Evolutionary conservation across 2,888 invertebrate genomes (phyloP), one percentile per base, ranked within the genome.

Genomic region (Atethmia centrago): DNA sequence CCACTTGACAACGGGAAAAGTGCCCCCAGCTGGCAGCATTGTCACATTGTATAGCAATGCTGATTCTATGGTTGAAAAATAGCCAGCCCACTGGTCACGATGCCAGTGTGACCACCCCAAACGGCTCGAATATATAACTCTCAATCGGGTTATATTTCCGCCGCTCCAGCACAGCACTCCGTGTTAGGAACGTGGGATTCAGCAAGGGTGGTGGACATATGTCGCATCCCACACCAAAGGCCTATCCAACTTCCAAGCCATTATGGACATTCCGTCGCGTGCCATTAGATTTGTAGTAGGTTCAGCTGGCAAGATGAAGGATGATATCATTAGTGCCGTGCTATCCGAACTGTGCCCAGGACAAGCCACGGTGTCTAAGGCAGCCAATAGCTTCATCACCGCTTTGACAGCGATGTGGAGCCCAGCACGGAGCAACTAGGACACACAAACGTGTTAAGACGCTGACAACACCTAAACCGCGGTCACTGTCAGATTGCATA

Each of bases 341-440:
- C 55, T 53, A 40, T 31, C 25, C n/a, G 25, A 36, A 36, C 25
- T 65, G 62, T 21, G 8, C 31, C 53, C 16, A 64, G 8, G 31
- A 58, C 12, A 36, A 36, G 36, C 36, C 19, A 65, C 21, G 12
- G 59, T 40, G 19, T n/a, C 12, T 36, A 58, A 36, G 19, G 19
- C 8, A 25, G 36, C 21, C 25, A 40, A 65, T 14, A 66, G 21
- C 63, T 66, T 63, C 21, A 62, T 63, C 21, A 62, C 21, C 14
- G 25, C 9, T 14, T 62, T 28, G 42, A 42, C 25, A 64, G 25
- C 19, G 62, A 61, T 65, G 25, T 62, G 21, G 19, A 40, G 19
- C 19, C 25, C 40, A 40, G 21, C 28, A 66, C 25, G 25, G 36
- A 21, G n/a, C n/a, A 36, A 36, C 59, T 36, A 40, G 10, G n/a